Evolutionary conservation across 1,140 invertebrate species (phyloP), one percentile per base, ranked within the genome.

Genomic region (Atopsyche davidsoni): DNA sequence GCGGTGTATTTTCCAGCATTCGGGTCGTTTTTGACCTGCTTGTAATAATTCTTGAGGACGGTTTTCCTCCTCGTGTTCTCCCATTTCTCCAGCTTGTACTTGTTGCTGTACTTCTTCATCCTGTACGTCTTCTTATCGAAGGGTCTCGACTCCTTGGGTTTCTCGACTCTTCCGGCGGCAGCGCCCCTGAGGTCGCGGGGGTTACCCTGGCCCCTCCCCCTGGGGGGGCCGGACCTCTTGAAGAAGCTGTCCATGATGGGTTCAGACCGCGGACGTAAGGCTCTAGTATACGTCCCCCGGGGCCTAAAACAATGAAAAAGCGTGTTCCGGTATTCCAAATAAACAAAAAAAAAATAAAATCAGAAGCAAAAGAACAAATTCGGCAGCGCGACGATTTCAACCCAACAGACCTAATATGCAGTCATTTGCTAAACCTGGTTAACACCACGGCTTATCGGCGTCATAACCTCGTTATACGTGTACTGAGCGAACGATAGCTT

Each of bases 71-170:
- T 69, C 48, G 69, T 71, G 40, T 80, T 75, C 52, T 83, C 76
- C 79, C 79, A 83, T 64, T 82, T 72, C 38, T 79, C 67, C 23
- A 84, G 66, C 68, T 81, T 82, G 45, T 78, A 79, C 57, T 82
- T 81, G 25, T 81, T 80, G 55, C 79, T 83, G 51, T 83, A 84
- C 57, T 81, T 82, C 49, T 81, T 73, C 21, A 79, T 48, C 18
- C 81, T 69, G 48, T 81, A 83, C 11, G 73, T 67, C 43, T 80
- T 82, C 61, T 83, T 84, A 53, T 82, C 73, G 62, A 83, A 83
- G 2, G 70, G 67, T 62, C 74, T 78, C 68, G 6, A 13, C 10
- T 47, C 46, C 1, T 62, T 65, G 4, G 62, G 32, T 59, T 54
- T 36, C 46, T 45, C 22, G 57, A 43, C 19, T 59, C 9, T 17